Percentiles rank a stretch among this genome's conserved stretches.
Conservation (phyloP, 2,113 vertebrate species). For the Beaufortia kweichowensis region DNA sequence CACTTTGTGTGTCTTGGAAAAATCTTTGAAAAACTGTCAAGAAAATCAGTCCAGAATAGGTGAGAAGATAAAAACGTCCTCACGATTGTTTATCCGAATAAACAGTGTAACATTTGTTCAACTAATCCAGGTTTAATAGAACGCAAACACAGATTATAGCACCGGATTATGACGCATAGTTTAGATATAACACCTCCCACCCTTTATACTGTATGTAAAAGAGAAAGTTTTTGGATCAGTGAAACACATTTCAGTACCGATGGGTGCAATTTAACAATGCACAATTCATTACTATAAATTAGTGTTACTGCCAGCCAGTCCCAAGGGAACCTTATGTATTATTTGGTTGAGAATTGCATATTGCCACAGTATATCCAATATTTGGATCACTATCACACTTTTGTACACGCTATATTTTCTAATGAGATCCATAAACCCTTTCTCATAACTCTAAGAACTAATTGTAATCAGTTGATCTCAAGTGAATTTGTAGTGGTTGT, state of each 20-base stretch:
- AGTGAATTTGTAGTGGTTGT: neutral
- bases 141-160: constrained; percentile 38
- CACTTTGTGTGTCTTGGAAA: neutral
- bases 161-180: constrained; percentile 17
- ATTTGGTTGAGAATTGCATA: neutral
- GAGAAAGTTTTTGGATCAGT: constrained; percentile 25
- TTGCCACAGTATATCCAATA: neutral
- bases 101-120: constrained; percentile 42
- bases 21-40: constrained; percentile 7
- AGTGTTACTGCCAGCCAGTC: neutral
- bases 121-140: constrained; percentile 25
- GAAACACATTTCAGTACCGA: neutral
- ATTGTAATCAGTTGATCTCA: neutral
- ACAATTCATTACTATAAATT: constrained; percentile 3
- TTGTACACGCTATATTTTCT: no score
- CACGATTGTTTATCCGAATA: neutral
- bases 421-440: neutral
- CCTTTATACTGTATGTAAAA: constrained; percentile 14
- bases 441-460: neutral
- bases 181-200: constrained; percentile 31
- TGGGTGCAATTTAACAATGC: constrained; percentile 3
- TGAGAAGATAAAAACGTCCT: neutral
- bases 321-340: neutral
- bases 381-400: neutral
- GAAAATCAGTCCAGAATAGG: constrained; percentile 4